phyloP scores from a whole-genome alignment of 1,140 invertebrate genomes.

The Drosophila obscura region DNA sequence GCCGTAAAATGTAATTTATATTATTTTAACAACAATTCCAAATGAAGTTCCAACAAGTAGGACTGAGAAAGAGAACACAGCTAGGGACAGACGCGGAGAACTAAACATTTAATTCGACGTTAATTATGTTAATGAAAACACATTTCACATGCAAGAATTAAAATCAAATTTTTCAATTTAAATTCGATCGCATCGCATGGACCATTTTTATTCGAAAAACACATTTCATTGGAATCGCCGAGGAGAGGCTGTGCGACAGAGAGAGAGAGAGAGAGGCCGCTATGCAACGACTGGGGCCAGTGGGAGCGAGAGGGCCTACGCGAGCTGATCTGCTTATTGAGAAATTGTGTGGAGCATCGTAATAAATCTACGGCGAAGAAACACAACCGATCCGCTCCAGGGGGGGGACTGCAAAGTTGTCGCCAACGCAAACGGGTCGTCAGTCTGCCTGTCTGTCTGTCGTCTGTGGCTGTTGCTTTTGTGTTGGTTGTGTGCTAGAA shows the following conservation, averaged over 20 bases:
- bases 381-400: background rate
- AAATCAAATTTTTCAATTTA: conserved; percentile 83
- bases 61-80: background rate
- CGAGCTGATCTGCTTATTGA: conserved; percentile 62
- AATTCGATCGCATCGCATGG: conserved; percentile 82
- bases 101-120: conserved; percentile 73
- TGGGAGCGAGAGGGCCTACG: conserved; percentile 8
- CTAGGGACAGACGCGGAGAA: conserved; percentile 6
- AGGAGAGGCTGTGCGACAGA: conserved; percentile 11
- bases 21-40: conserved; percentile 59
- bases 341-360: conserved; percentile 67
- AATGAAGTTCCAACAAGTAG: conserved; percentile 16
- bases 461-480: conserved; percentile 10
- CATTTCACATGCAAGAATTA: conserved; percentile 80
- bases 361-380: conserved; percentile 33
- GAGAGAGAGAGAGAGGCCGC: background rate
- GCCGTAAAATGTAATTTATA: conserved; percentile 72
- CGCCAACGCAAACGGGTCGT: conserved; percentile 55
- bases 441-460: conserved; percentile 4
- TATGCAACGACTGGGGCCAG: conserved; percentile 5
- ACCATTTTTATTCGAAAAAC: conserved; percentile 82
- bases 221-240: conserved; percentile 77
- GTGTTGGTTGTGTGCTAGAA: conserved; percentile 39
- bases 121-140: conserved; percentile 83
- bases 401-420: conserved; percentile 51